Evolutionary conservation across 2,113 vertebrate species (phyloP).

Genomic region (Chitala chitala): DNA sequence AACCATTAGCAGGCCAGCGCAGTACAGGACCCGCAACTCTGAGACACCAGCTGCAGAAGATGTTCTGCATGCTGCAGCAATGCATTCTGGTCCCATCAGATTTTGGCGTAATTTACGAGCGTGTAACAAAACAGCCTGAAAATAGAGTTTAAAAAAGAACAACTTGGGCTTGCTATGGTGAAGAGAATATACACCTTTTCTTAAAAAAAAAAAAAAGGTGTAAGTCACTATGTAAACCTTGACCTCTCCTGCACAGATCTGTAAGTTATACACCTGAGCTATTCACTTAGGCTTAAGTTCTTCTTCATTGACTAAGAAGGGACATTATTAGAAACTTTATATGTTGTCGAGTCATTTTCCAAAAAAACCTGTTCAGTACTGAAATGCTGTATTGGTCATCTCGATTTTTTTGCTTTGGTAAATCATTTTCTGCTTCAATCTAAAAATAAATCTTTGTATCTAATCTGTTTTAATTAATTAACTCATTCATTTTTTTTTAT

Average conservation of each 20-base stretch:
- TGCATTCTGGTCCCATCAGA: background rate
- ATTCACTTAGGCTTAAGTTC: background rate
- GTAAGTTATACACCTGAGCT: background rate
- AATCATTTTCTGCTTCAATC: too few relatives aligned
- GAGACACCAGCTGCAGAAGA: background rate
- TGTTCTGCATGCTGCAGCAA: background rate
- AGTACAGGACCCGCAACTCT: background rate
- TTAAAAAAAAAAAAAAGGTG: background rate
- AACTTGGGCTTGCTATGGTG: conserved; percentile 2
- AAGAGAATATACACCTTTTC: conserved; percentile 4
- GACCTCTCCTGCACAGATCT: background rate
- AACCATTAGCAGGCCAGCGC: conserved; percentile 34
- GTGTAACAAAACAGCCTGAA: too few relatives aligned
- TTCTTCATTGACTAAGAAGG: background rate
- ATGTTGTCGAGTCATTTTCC: too few relatives aligned
- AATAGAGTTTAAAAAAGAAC: conserved; percentile 13
- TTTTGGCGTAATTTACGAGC: background rate
- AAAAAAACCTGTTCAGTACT: too few relatives aligned
- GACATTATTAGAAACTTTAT: background rate
- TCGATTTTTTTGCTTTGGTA: too few relatives aligned
- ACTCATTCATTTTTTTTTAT: too few relatives aligned
- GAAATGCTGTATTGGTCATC: too few relatives aligned
- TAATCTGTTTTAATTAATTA: too few relatives aligned
- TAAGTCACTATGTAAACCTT: background rate
- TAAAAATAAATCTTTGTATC: too few relatives aligned